These are phyloP conservation scores for Phenganax stokvisi DNA, from an alignment of 92 coral and sea anemone species.

Conservation along the genomic window DNA sequence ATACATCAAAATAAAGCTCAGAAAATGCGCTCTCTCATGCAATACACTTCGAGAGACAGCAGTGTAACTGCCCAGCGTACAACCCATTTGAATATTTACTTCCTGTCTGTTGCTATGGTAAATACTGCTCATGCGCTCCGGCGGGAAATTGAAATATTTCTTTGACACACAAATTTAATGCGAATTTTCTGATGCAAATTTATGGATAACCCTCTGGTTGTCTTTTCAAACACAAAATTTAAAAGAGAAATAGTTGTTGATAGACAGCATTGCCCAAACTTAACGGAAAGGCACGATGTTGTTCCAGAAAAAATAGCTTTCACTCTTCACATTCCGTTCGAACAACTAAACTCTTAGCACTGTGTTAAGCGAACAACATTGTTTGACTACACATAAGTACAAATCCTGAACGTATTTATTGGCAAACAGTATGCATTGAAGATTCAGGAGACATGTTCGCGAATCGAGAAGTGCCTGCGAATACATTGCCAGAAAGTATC, in stretches of 20 bases:
- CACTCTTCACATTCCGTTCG: conserved; percentile 15
- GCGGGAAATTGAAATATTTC: conserved; percentile 11
- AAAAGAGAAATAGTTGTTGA: conserved; percentile 30
- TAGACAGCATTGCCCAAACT: background rate
- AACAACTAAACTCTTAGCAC: conserved; percentile 5
- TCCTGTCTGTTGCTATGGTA: conserved; percentile 8
- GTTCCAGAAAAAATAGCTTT: conserved; percentile 15
- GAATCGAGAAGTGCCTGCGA: conserved; percentile 1
- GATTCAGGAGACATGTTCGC: background rate
- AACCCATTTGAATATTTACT: conserved; percentile 2
- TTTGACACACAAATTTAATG: background rate
- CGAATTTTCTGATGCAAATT: background rate
- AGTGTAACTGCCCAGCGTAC: conserved; percentile 16
- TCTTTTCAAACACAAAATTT: conserved; percentile 18
- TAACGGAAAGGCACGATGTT: background rate
- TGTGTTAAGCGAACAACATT: background rate
- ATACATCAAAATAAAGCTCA: conserved; percentile 16
- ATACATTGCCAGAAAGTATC: conserved; percentile 7
- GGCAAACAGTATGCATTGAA: background rate
- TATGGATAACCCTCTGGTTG: conserved; percentile 13
- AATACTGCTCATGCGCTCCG: background rate
- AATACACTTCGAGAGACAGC: conserved; percentile 3
- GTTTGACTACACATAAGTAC: background rate
- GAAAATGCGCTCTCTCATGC: conserved; percentile 3
- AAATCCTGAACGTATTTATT: conserved; percentile 10